Evolutionary conservation across 2,888 invertebrate species (phyloP), one percentile per base, ranked within the genome.

Genomic region (Agrilus mali): DNA sequence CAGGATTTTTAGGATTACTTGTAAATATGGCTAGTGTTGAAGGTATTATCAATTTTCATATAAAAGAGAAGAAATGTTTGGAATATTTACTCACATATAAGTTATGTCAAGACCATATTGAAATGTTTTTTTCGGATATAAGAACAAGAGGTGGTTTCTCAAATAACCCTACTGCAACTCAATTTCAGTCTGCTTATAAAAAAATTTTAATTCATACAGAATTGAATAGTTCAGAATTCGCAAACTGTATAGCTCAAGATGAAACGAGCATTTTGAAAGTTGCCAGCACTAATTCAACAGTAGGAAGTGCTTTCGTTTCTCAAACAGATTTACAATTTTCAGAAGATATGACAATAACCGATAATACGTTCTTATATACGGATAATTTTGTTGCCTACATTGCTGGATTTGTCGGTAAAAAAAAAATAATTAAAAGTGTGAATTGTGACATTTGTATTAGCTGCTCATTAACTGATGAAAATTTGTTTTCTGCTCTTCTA

Each of bases 1-100:
- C 52, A 16, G 50, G 50, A n/a, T 53, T 50, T 45, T 7, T 51
- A 4, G 52, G 55, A 2, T 41, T 53, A 2, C 47, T 50, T 14
- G n/a, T n/a, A n/a, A n/a, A 42, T 50, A 37, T 40, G 43, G 15
- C 36, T 52, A 33, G 35, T 20, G n/a, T 15, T 36, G 45, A 36
- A 50, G 42, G 36, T 38, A 38, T 44, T 41, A 17, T 40, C 16
- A 13, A 41, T 17, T 17, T 35, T 14, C 15, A 34, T 6, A 34
- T 31, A 33, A 16, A 34, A 15, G 42, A 12, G 22, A 20, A 3
- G 43, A 43, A 43, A n/a, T 16, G 37, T n/a, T 34, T 44, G 33
- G 34, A 33, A 36, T 46, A 40, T 51, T 42, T 53, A 16, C 44
- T 46, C 20, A 39, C 43, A 13, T 52, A 53, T 37, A 48, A 51